phyloP scores from a whole-genome alignment of 1,140 invertebrate species.

The Globodera ellingtonae region DNA sequence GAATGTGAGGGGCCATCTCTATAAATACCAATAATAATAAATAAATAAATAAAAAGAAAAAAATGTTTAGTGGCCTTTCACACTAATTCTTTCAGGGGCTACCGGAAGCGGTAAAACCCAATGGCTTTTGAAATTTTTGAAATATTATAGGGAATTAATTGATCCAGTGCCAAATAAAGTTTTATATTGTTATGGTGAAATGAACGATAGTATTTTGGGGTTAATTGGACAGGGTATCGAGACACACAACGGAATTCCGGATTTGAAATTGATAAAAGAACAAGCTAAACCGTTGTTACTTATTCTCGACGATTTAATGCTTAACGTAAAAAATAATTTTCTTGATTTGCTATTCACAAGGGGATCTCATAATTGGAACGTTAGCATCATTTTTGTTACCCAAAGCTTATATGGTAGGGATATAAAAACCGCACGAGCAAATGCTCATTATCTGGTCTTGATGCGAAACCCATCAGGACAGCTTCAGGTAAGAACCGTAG shows the following conservation, averaged over 20 bases:
- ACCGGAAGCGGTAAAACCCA: neutral
- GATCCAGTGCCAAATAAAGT: neutral
- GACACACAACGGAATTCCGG: neutral
- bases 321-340: constrained; percentile 7
- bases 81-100: no score
- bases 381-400: constrained; percentile 7
- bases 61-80: no score
- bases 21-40: no score
- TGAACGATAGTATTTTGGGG: neutral
- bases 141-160: neutral
- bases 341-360: neutral
- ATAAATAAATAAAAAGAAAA: neutral
- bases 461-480: neutral
- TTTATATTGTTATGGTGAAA: neutral
- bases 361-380: neutral
- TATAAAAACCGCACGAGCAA: constrained; percentile 9
- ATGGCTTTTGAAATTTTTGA: neutral
- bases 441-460: constrained; percentile 10
- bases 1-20: neutral
- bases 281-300: neutral
- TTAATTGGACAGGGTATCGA: neutral
- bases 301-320: constrained; percentile 7
- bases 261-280: neutral
- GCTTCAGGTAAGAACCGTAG: constrained; percentile 8
- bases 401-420: neutral